A percentile compares a stretch with the other conserved stretches of the same genome.
These are phyloP conservation scores for Periplaneta americana DNA, from an alignment of 1,140 invertebrate species.

Conservation along the genomic window DNA sequence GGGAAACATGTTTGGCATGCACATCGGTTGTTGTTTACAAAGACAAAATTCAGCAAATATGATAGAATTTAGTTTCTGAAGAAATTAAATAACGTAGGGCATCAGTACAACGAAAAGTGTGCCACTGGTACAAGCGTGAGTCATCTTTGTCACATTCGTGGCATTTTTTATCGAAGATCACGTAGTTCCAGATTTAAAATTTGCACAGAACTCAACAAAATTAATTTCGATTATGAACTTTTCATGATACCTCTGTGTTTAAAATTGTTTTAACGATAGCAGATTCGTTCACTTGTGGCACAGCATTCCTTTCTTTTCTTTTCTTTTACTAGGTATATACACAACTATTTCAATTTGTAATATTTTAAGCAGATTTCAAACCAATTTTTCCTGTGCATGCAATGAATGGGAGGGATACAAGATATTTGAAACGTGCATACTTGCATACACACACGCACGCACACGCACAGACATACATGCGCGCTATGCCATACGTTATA, in stretches of 20 bases:
- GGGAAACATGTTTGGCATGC: constrained; percentile 18
- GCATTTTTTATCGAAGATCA: not conserved
- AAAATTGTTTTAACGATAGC: not conserved
- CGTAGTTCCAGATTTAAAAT: not conserved
- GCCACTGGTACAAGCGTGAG: not conserved
- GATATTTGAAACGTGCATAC: constrained; percentile 20
- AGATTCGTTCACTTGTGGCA: not conserved
- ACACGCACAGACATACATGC: constrained; percentile 21
- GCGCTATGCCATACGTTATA: constrained; percentile 19
- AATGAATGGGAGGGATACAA: constrained; percentile 18
- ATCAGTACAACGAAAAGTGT: not conserved
- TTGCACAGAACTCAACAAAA: not conserved
- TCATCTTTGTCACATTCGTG: not conserved
- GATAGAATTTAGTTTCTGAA: constrained; percentile 19
- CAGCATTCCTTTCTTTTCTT: not conserved
- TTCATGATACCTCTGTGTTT: not conserved
- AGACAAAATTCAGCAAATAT: constrained; percentile 23
- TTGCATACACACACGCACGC: constrained; percentile 19
- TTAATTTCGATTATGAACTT: not conserved
- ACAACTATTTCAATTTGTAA: not conserved
- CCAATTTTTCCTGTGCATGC: constrained; percentile 14
- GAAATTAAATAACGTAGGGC: not conserved
- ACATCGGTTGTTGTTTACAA: constrained; percentile 22
- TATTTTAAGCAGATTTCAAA: constrained; percentile 8
- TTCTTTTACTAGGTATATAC: not conserved